phyloP scores from a whole-genome alignment of 2,113 vertebrate species.

The Ictidomys tridecemlineatus region DNA sequence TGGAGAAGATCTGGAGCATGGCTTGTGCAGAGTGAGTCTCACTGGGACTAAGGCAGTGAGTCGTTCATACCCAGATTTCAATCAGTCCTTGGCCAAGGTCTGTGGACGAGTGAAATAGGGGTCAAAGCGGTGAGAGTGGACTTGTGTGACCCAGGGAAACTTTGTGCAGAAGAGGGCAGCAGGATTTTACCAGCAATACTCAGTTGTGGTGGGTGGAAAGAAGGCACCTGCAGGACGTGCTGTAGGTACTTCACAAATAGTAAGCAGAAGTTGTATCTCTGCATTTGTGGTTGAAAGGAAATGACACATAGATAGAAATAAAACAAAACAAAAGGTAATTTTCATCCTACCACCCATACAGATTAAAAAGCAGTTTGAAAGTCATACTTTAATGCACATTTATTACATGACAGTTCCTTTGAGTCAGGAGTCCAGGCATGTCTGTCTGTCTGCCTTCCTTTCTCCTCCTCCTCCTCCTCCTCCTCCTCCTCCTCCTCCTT shows the following conservation, averaged over 20 bases:
- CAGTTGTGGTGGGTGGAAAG: too few species aligned
- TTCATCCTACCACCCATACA: not conserved
- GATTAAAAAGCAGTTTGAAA: constrained; percentile 5
- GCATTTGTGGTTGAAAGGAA: not conserved
- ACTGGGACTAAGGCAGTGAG: not conserved
- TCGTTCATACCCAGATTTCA: not conserved
- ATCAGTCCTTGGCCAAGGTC: not conserved
- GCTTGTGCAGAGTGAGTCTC: not conserved
- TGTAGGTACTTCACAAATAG: not conserved
- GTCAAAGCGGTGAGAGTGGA: not conserved
- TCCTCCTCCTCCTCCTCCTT: too few species aligned
- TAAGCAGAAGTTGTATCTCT: not conserved
- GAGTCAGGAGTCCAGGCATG: too few species aligned
- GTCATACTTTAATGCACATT: not conserved
- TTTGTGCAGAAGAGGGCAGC: not conserved
- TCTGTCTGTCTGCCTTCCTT: too few species aligned
- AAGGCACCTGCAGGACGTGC: not conserved
- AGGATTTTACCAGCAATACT: not conserved
- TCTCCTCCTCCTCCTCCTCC: too few species aligned
- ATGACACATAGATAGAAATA: not conserved
- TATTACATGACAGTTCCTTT: too few species aligned
- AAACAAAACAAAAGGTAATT: not conserved
- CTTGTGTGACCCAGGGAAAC: not conserved
- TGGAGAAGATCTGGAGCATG: not conserved
- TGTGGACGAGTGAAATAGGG: too few species aligned